Evolutionary conservation across 1,140 invertebrate genomes (phyloP), one percentile per base, ranked within the genome.

Genomic region (Palaemon carinicauda): DNA sequence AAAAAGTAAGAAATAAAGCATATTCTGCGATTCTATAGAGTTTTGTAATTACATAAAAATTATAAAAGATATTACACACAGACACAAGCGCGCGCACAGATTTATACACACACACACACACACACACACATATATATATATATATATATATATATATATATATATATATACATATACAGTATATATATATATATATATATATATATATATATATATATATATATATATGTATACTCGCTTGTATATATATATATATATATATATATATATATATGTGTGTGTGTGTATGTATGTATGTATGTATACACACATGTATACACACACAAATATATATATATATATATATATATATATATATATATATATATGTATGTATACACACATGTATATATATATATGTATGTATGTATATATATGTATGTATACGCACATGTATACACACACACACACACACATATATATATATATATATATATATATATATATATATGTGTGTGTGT

Each of bases 111-210:
- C n/a, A n/a, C n/a, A n/a, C n/a, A n/a, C n/a, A n/a, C n/a, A n/a
- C n/a, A n/a, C n/a, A n/a, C n/a, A n/a, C 14, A 60, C 14, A 60
- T 60, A 60, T 60, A 60, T 60, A 60, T 60, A 60, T 24, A 24
- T 60, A 24, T 60, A 24, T 60, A 60, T 60, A 60, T 60, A 60
- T 60, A 14, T 24, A 60, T 60, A 60, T 60, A 60, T 60, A 60
- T 60, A 60, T 60, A 60, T 60, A 60, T n/a, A 60, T 60, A 60
- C 14, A 60, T n/a, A 60, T 60, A 60, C 21, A 60, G 3, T n/a
- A 60, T 60, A 60, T 60, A 60, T 60, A 60, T 60, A 60, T 60
- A 60, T 60, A 60, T 60, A 60, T 60, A 60, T 60, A 60, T 60
- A 60, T 60, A 60, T 60, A 60, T 60, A 60, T 60, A 60, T 60